Base-by-base conservation (phyloP, 2,888 invertebrate species). In the Agrotis ipsilon region DNA sequence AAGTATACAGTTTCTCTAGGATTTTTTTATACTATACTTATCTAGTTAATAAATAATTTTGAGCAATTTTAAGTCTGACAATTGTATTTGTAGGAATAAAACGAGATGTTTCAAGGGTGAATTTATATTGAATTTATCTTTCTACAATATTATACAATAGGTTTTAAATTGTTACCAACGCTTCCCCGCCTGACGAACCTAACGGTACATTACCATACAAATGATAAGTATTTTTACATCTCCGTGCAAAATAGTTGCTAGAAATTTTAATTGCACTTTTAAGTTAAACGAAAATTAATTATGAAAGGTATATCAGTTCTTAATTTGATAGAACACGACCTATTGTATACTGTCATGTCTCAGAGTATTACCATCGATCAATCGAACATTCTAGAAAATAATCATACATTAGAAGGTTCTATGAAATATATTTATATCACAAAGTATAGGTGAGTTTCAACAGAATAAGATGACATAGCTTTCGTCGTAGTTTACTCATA, bases 71-170 rank as follows among this genome's bases (percentile, higher is more conserved):
- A n/a, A 32, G 57, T 51, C 11, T 39, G 39, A 75, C 46, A 57
- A n/a, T 63, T 63, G 48, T 52, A 27, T 65, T 57, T 61, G 57
- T 52, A 68, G 68, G 63, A 88, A 90, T 89, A 88, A 92, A 91
- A 92, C 90, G 64, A 89, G 67, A 80, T 69, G 73, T 78, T 84
- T 87, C 85, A 88, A 90, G 93, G 94, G 95, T 95, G 94, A 94
- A 94, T 95, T 95, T 95, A 94, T 95, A 95, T 94, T 94, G 93
- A 94, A 89, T 94, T 94, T 94, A 94, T 91, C 91, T 94, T 93
- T 94, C 95, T 95, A 95, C 94, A 94, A 93, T 94, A 94, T 91
- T 89, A 93, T 94, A 95, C 94, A 95, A 92, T 92, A 91, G 92
- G 91, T 91, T 92, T 93, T 91, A 92, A 90, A 90, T 89, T 87